Base-by-base conservation (phyloP, 2,888 invertebrate genomes). In the Endotricha flammealis region DNA sequence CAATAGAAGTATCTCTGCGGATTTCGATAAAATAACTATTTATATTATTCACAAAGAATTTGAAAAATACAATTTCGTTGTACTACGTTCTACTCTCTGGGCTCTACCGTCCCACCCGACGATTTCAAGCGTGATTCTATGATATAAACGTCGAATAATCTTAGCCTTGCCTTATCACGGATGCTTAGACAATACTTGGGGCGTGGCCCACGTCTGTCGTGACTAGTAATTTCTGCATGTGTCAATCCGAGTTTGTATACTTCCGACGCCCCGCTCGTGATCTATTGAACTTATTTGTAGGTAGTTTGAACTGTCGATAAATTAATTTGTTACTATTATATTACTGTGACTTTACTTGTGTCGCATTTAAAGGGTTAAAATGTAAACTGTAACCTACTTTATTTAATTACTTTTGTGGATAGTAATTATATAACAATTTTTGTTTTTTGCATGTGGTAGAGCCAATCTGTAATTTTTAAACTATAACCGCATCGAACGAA, bases 211-310 rank as follows among this genome's bases (percentile, higher is more conserved):
- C n/a, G 20, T 20, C 53, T 46, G 57, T 58, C 82, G 81, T 81
- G 82, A 82, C 76, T 76, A 37, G 69, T 67, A 71, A 74, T 72
- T 77, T 73, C 66, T 67, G 68, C 69, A 68, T 72, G 74, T 76
- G 78, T 80, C 80, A 77, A 74, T 70, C 68, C 59, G 62, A 64
- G 52, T 67, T 51, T 31, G 14, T 27, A 30, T 39, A 46, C 45
- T 46, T 46, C 45, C 45, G 45, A 44, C 58, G 64, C 57, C 53
- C 47, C 45, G 56, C 45, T 66, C 71, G 71, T 74, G 79, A 72
- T 70, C 57, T 46, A 57, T 9, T 27, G 45, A 37, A 42, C 49
- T 50, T 45, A 35, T 42, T 43, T 44, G 46, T 37, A 50, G 39
- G 12, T 22, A 14, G 20, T 38, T 41, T 46, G n/a, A 20, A 25